These are phyloP conservation scores for Chesias legatella DNA, from an alignment of 2,888 invertebrate species.

Conservation along the genomic window DNA sequence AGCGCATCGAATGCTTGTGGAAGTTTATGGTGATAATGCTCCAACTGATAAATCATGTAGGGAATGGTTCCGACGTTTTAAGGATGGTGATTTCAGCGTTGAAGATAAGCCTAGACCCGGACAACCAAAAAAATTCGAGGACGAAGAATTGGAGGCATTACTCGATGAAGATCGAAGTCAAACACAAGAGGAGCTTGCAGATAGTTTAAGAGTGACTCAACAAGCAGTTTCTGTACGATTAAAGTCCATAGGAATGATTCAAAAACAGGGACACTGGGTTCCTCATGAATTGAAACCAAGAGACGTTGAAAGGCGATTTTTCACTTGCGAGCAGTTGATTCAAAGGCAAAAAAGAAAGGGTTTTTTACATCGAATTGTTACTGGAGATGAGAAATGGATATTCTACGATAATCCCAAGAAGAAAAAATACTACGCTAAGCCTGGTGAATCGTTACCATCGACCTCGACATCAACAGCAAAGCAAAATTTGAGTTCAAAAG, in stretches of 20 bases:
- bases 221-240: neutral
- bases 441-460: neutral
- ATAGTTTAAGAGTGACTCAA: neutral
- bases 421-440: slow-evolving; percentile 5
- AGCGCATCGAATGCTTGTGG: neutral
- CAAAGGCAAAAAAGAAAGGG: slow-evolving; percentile 7
- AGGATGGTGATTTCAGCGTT: slow-evolving; percentile 12
- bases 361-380: slow-evolving; percentile 16
- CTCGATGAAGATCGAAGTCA: neutral
- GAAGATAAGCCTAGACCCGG: neutral
- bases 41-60: slow-evolving; percentile 1
- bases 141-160: neutral
- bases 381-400: slow-evolving; percentile 18
- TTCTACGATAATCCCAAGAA: slow-evolving; percentile 7
- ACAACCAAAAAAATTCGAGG: neutral
- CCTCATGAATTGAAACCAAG: neutral
- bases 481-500: slow-evolving; percentile 3
- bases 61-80: slow-evolving; percentile 4
- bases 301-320: neutral
- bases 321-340: slow-evolving; percentile 8
- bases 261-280: slow-evolving; percentile 2
- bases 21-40: slow-evolving; percentile 9
- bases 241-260: neutral
- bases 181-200: slow-evolving; percentile 1
- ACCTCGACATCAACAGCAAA: slow-evolving; percentile 8